These are phyloP conservation scores for Aphis gossypii DNA, from an alignment of 1,140 invertebrate genomes.

Conservation along the genomic window DNA sequence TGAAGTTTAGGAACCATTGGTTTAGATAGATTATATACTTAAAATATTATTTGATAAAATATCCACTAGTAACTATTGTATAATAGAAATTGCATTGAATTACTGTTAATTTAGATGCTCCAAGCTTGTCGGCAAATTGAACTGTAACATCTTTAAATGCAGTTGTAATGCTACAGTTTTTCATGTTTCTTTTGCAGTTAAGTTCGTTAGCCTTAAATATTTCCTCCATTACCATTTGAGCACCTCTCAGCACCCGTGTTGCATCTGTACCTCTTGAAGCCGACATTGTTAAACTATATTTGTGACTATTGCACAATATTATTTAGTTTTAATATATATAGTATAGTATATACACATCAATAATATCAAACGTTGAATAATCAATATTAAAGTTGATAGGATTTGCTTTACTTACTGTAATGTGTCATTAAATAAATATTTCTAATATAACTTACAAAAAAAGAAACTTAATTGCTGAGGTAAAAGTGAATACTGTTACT, in stretches of 20 bases:
- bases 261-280: constrained; percentile 15
- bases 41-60: background rate
- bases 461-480: background rate
- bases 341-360: background rate
- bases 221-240: constrained; percentile 33
- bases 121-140: constrained; percentile 18
- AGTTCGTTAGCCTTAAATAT: constrained; percentile 26
- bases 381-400: background rate
- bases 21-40: background rate
- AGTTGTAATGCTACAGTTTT: constrained; percentile 23
- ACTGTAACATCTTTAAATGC: constrained; percentile 38
- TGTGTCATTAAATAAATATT: background rate
- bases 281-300: background rate
- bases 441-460: background rate
- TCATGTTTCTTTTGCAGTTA: constrained; percentile 14
- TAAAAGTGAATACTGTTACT: background rate
- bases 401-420: background rate
- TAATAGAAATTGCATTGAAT: background rate
- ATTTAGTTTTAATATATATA: background rate
- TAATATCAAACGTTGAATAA: background rate
- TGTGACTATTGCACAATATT: background rate
- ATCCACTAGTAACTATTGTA: background rate
- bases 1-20: no score
- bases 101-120: constrained; percentile 48
- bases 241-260: constrained; percentile 9